Evolutionary conservation across 2,797 vertebrate genomes (phyloP), one percentile per base, ranked within the genome.

Genomic region (Margarornis squamiger): DNA sequence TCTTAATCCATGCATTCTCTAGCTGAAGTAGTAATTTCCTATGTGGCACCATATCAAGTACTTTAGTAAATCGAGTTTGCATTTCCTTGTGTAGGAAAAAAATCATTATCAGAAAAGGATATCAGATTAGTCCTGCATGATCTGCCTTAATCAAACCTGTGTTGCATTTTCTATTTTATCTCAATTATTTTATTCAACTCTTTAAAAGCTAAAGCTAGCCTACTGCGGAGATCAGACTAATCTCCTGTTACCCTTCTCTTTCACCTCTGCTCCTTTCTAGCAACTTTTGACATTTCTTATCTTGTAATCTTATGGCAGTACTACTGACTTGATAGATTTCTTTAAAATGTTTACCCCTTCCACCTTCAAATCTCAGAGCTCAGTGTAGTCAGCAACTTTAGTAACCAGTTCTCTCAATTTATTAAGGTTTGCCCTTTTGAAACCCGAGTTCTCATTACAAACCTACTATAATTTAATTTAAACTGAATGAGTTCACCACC

Each of bases 21-120:
- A 70, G 19, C 18, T 89, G 55, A 95, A 85, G 23, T 41, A 73
- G 74, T 85, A 93, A 96, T 96, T 96, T 96, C 94, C 92, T 87
- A 21, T 82, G 48, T 66, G 21, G 71, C 41, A 71, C 32, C 22
- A 30, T 73, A 93, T 62, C 51, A 91, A 93, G 91, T 94, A 70
- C 59, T 79, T 72, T 1, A 70, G 51, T 51, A 85, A 85, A 79
- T 67, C 14, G 2, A 76, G 55, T 76, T 96, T 93, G 43, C 58
- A 66, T 87, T 91, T 82, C 74, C 18, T 76, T 62, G 24, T 75
- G 27, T 46, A 77, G 67, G 22, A 82, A 85, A 57, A 91, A 77
- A 83, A 67, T 43, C 12, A 26, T 58, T 92, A 36, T 89, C 58
- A 73, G 55, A 87, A 80, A 76, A 87, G 26, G 15, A 5, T 85